Evolutionary conservation across 2,888 invertebrate genomes (phyloP).

Genomic region (Dugesia japonica): DNA sequence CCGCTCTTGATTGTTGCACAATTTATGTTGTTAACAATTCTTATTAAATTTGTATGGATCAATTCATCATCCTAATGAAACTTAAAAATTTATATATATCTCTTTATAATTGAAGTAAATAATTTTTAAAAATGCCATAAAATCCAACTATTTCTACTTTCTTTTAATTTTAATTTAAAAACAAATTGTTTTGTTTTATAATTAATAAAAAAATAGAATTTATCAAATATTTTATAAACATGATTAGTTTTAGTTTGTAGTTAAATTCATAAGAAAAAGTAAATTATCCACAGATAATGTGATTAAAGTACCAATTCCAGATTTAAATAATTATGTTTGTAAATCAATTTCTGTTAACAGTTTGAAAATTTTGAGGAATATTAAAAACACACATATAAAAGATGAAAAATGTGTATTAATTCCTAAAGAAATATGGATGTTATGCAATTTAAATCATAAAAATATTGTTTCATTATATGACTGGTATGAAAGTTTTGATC

Average conservation of each 20-base stretch:
- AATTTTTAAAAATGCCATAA: no score
- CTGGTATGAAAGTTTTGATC: conserved; percentile 58
- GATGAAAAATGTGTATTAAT: neutral
- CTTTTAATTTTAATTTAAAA: no score
- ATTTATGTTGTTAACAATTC: no score
- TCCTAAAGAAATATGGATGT: conserved; percentile 57
- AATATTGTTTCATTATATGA: conserved; percentile 58
- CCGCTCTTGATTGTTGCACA: no score
- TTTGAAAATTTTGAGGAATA: neutral
- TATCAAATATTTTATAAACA: no score
- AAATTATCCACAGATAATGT: conserved; percentile 53
- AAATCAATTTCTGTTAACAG: neutral
- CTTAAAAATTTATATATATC: no score
- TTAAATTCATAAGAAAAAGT: conserved; percentile 59
- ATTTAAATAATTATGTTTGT: neutral
- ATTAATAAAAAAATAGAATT: no score
- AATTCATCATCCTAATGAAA: no score
- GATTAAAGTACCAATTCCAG: neutral
- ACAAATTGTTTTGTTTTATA: no score
- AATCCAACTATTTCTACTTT: no score
- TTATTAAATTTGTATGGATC: no score
- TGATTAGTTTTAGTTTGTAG: conserved; percentile 54
- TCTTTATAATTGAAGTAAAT: no score
- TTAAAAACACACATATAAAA: neutral
- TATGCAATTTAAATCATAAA: conserved; percentile 56